Conservation (phyloP, 2,797 vertebrate species). For the Cyclopterus lumpus region DNA sequence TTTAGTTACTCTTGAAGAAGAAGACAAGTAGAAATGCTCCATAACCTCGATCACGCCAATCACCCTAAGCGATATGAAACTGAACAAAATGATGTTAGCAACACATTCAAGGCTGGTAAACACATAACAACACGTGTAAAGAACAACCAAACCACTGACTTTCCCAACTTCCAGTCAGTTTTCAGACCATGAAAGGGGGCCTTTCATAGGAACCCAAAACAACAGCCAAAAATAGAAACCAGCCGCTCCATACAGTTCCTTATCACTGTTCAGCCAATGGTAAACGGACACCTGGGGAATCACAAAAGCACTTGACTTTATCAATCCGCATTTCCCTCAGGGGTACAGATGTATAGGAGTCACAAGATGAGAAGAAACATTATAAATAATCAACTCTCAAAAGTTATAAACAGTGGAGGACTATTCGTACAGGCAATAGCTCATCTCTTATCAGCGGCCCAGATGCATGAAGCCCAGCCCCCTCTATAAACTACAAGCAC, state of each 20-base stretch:
- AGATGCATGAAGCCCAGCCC: slow-evolving; percentile 32
- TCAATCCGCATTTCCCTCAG: slow-evolving; percentile 41
- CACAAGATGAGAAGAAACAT: neutral
- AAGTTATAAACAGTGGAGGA: neutral
- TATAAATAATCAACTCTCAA: slow-evolving; percentile 11
- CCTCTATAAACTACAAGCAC: slow-evolving; percentile 38
- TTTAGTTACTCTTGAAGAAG: neutral
- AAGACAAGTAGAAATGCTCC: slow-evolving; percentile 1
- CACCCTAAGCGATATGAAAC: slow-evolving; percentile 16
- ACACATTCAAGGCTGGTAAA: slow-evolving; percentile 10
- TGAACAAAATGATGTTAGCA: slow-evolving; percentile 3
- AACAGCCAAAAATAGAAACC: slow-evolving; percentile 51
- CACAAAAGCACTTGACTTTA: slow-evolving; percentile 36
- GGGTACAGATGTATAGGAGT: no score
- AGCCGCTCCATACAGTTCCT: slow-evolving; percentile 28
- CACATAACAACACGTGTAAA: slow-evolving; percentile 15
- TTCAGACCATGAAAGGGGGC: slow-evolving; percentile 37
- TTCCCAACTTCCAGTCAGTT: slow-evolving; percentile 36
- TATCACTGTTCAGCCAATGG: slow-evolving; percentile 47
- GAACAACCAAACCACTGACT: slow-evolving; percentile 10
- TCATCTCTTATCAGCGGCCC: slow-evolving; percentile 21
- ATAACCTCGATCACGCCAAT: slow-evolving; percentile 10
- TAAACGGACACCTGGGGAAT: slow-evolving; percentile 58
- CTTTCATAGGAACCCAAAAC: slow-evolving; percentile 53
- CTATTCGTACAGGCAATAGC: slow-evolving; percentile 12